Conservation (phyloP, 2,797 vertebrate genomes). For the Bryconaethiops microstoma region DNA sequence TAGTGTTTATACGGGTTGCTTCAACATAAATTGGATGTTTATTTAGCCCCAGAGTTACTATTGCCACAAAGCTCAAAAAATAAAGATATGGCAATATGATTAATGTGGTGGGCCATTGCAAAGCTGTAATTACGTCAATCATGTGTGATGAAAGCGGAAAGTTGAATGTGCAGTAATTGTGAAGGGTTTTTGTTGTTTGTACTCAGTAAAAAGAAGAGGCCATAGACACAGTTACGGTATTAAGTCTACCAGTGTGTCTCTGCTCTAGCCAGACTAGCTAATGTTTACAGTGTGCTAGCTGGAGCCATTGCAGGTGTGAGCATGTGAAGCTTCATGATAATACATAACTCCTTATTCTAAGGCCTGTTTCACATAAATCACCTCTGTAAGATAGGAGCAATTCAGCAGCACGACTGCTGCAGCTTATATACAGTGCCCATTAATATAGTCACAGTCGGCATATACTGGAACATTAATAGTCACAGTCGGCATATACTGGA, state of each 20-base stretch:
- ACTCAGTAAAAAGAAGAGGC: constrained; percentile 36
- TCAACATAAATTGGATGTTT: constrained; percentile 61
- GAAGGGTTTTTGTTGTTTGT: constrained; percentile 40
- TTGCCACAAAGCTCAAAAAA: constrained; percentile 61
- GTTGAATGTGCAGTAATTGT: constrained; percentile 45
- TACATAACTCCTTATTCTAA: too few species aligned
- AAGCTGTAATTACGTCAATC: constrained; percentile 55
- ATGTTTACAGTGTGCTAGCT: neutral
- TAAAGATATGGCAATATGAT: constrained; percentile 62
- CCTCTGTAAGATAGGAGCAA: too few species aligned
- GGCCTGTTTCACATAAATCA: too few species aligned
- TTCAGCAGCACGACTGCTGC: too few species aligned
- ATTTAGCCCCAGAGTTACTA: constrained; percentile 59
- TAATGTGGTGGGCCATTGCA: constrained; percentile 40
- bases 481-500: too few species aligned
- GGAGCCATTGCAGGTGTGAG: neutral
- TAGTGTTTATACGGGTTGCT: constrained; percentile 64
- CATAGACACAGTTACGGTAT: constrained; percentile 24
- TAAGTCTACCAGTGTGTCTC: neutral
- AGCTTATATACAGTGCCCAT: too few species aligned
- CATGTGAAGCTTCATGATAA: neutral
- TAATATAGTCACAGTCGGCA: too few species aligned
- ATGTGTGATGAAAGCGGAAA: constrained; percentile 57
- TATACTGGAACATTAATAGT: too few species aligned
- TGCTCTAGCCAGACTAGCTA: neutral